Conservation (phyloP, 2,113 vertebrate species). For the Chamaetylas fuelleborni region DNA sequence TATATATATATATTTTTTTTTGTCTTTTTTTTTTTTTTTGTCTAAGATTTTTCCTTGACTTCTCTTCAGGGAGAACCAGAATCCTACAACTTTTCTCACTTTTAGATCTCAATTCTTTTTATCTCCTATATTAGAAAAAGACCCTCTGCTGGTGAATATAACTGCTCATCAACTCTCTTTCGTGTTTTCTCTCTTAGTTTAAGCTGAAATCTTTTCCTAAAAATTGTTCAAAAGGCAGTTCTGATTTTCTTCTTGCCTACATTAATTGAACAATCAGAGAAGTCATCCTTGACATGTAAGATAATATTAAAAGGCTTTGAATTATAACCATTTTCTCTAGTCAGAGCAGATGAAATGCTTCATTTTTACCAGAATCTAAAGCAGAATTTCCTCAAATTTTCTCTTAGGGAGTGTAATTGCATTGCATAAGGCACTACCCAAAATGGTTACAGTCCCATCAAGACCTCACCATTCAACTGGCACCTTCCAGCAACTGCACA, state of each 20-base stretch:
- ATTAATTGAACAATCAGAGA: background rate
- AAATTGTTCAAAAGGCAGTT: background rate
- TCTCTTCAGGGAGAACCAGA: background rate
- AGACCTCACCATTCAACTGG: background rate
- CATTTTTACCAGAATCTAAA: background rate
- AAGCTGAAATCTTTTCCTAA: background rate
- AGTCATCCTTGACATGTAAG: background rate
- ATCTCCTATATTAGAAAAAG: background rate
- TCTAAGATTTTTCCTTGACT: background rate
- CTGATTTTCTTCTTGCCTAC: background rate
- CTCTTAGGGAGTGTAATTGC: background rate
- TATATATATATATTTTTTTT: too few relatives aligned
- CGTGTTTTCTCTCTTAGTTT: background rate
- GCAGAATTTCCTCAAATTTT: background rate
- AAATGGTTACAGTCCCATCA: background rate
- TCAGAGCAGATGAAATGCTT: background rate
- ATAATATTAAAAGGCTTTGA: background rate
- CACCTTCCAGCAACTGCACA: background rate
- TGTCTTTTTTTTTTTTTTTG: background rate
- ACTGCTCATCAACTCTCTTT: background rate
- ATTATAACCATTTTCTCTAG: background rate
- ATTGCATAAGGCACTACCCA: background rate
- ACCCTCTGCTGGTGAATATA: background rate
- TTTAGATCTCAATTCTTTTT: background rate
- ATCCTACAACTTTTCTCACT: background rate